These are phyloP conservation scores for Varanus salvator DNA, from an alignment of 2,113 vertebrate genomes.

Conservation along the genomic window DNA sequence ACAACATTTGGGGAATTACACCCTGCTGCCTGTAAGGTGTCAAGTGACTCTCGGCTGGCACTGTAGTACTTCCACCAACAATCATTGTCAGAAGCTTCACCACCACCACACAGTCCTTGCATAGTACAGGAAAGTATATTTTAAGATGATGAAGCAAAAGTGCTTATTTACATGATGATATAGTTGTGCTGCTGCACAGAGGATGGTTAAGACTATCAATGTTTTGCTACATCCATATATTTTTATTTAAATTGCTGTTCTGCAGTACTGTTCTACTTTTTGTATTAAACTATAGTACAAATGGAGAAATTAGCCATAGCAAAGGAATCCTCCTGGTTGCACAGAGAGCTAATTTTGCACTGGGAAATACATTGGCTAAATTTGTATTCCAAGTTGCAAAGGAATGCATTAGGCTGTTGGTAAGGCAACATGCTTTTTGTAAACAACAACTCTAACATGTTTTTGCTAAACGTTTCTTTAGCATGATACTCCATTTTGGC, in stretches of 20 bases:
- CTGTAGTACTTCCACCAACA: not conserved
- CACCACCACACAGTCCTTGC: not conserved
- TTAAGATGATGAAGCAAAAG: not conserved
- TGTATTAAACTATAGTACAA: constrained; percentile 31
- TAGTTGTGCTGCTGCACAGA: constrained; percentile 13
- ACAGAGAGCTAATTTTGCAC: constrained; percentile 50
- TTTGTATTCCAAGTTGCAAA: constrained; percentile 58
- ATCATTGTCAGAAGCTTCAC: not conserved
- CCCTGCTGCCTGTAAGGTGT: not conserved
- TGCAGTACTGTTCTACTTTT: constrained; percentile 15
- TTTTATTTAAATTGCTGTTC: not conserved
- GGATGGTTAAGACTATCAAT: constrained; percentile 28
- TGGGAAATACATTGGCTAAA: constrained; percentile 55
- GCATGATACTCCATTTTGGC: constrained; percentile 60
- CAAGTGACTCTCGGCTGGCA: not conserved
- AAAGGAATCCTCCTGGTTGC: constrained; percentile 44
- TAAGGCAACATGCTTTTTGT: constrained; percentile 59
- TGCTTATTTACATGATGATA: not conserved
- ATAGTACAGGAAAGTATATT: not conserved
- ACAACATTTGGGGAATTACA: not conserved
- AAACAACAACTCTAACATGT: constrained; percentile 46
- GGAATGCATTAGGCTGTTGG: constrained; percentile 60
- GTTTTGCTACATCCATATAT: not conserved
- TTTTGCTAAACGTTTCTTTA: constrained; percentile 53
- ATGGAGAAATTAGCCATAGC: constrained; percentile 45